Evolutionary conservation across 2,797 vertebrate species (phyloP).

Genomic region (Tiaroga cobitis): DNA sequence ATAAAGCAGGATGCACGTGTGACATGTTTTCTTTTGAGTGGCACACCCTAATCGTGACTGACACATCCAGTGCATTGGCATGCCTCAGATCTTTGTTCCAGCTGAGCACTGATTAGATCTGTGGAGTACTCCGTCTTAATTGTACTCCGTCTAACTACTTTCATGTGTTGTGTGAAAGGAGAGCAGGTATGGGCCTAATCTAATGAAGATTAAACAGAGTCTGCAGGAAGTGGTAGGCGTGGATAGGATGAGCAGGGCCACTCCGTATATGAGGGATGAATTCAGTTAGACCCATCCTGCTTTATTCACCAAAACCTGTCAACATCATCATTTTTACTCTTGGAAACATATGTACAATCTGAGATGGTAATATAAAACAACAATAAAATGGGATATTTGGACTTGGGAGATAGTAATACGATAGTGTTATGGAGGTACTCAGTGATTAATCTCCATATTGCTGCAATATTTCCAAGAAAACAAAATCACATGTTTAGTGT

Average conservation of each 20-base stretch:
- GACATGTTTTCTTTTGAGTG: constrained; percentile 51
- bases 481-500: constrained; percentile 38
- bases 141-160: constrained; percentile 74
- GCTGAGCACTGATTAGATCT: constrained; percentile 78
- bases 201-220: constrained; percentile 68
- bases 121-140: constrained; percentile 75
- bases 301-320: constrained; percentile 50
- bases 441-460: constrained; percentile 38
- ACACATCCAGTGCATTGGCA: constrained; percentile 43
- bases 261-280: constrained; percentile 53
- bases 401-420: not conserved
- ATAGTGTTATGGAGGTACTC: not conserved
- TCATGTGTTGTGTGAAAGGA: constrained; percentile 74
- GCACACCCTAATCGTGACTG: constrained; percentile 48
- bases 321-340: constrained; percentile 46
- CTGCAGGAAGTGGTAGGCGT: constrained; percentile 43
- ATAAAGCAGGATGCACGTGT: constrained; percentile 31
- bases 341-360: constrained; percentile 50
- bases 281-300: constrained; percentile 47
- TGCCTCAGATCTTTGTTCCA: constrained; percentile 72
- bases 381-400: constrained; percentile 46
- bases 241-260: constrained; percentile 55
- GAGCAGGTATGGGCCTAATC: constrained; percentile 77
- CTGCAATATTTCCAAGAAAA: constrained; percentile 36
- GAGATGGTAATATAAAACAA: constrained; percentile 48